These are phyloP conservation scores for Seira musarum DNA, from an alignment of 2,888 invertebrate genomes.

Conservation along the genomic window DNA sequence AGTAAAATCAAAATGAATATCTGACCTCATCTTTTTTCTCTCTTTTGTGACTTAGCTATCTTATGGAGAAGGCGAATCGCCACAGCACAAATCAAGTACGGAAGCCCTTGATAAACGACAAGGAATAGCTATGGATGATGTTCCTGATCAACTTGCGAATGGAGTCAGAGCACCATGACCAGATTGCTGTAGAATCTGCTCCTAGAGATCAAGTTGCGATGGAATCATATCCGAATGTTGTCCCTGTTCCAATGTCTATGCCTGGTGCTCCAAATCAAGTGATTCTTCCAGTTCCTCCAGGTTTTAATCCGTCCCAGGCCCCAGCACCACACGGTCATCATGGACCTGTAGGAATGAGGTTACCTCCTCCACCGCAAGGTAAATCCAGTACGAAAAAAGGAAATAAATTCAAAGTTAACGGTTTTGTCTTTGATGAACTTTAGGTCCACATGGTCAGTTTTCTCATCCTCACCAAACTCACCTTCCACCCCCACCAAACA, in stretches of 20 bases:
- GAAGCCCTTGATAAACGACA: constrained; percentile 65
- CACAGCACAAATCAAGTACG: constrained; percentile 4
- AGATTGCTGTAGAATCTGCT: constrained; percentile 61
- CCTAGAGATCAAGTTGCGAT: constrained; percentile 60
- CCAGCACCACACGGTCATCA: constrained; percentile 43
- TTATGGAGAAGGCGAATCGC: constrained; percentile 29
- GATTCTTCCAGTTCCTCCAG: constrained; percentile 66
- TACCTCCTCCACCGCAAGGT: constrained; percentile 52
- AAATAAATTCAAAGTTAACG: background rate
- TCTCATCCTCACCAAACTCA: constrained; percentile 48
- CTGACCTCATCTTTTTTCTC: too few relatives aligned
- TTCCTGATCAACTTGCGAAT: constrained; percentile 69
- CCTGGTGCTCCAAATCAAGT: constrained; percentile 64
- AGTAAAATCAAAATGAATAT: too few relatives aligned
- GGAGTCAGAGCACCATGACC: constrained; percentile 64
- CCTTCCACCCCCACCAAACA: constrained; percentile 47
- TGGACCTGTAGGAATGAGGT: constrained; percentile 50
- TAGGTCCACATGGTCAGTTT: constrained; percentile 61
- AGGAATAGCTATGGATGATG: constrained; percentile 61
- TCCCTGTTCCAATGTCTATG: constrained; percentile 67
- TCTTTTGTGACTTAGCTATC: too few relatives aligned
- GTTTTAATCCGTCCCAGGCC: constrained; percentile 47
- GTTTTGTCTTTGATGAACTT: too few relatives aligned
- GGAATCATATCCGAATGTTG: constrained; percentile 48
- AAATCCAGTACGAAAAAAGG: too few relatives aligned